phyloP scores from a whole-genome alignment of 2,113 vertebrate genomes.

The Hippocampus barbouri region DNA sequence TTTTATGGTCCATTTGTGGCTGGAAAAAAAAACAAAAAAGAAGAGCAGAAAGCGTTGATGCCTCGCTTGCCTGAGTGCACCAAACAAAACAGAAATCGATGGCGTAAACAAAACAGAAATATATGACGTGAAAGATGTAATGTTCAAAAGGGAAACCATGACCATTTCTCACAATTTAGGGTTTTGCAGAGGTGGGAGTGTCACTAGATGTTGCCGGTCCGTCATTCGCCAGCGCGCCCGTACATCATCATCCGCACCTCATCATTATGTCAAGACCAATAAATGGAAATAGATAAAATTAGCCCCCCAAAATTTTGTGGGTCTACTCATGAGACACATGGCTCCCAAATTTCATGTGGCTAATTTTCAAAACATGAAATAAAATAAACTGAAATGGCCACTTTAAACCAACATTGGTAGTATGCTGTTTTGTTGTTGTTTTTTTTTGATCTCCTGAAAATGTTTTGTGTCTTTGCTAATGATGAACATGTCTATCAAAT shows the following conservation, averaged over 20 bases:
- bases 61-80: background rate
- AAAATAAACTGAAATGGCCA: background rate
- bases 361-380: background rate
- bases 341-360: background rate
- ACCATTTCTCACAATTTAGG: too few species aligned
- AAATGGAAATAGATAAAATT: too few species aligned
- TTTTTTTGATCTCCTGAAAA: too few species aligned
- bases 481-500: too few species aligned
- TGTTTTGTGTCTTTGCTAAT: too few species aligned
- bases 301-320: background rate
- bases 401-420: background rate
- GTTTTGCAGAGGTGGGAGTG: too few species aligned
- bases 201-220: too few species aligned
- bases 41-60: background rate
- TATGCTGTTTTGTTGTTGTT: too few species aligned
- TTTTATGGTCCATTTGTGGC: constrained; percentile 20
- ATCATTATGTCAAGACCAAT: too few species aligned
- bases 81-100: background rate
- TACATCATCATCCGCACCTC: too few species aligned
- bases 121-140: background rate
- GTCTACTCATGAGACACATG: background rate
- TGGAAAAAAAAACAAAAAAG: too few species aligned
- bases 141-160: background rate
- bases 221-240: too few species aligned
- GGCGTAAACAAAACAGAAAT: background rate